phyloP scores from a whole-genome alignment of 2,888 invertebrate genomes.

The Phortica magna region DNA sequence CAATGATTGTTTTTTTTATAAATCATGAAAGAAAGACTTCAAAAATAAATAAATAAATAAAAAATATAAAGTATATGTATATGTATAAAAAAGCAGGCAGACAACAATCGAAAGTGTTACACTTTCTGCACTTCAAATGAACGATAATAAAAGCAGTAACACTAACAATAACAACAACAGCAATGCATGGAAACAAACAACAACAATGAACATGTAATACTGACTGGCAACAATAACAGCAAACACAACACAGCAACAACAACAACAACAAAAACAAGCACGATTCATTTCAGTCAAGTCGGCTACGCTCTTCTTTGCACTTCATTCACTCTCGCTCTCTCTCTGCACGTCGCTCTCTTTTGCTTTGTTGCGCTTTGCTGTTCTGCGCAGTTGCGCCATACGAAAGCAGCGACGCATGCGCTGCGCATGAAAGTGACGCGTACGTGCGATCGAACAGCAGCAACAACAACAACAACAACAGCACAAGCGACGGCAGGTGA shows the following conservation, averaged over 20 bases:
- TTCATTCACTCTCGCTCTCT: constrained; percentile 32
- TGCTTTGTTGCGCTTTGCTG: neutral
- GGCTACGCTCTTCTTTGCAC: constrained; percentile 25
- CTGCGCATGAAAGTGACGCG: constrained; percentile 52
- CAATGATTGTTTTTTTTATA: constrained; percentile 8
- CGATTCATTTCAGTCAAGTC: neutral
- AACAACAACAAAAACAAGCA: neutral
- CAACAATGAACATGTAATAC: constrained; percentile 29
- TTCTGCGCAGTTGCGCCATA: constrained; percentile 62
- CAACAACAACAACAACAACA: constrained; percentile 2
- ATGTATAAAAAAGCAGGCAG: constrained; percentile 43
- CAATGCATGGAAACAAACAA: constrained; percentile 27
- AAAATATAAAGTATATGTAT: constrained; percentile 39
- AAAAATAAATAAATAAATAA: constrained; percentile 35
- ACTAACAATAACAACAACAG: constrained; percentile 49
- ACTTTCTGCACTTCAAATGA: constrained; percentile 67
- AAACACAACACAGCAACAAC: neutral
- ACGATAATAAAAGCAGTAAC: constrained; percentile 46
- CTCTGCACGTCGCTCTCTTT: too few relatives aligned
- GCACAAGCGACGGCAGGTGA: neutral
- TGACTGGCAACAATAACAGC: neutral
- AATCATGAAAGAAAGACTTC: constrained; percentile 35
- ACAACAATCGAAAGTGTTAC: constrained; percentile 74
- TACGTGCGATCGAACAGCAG: constrained; percentile 51
- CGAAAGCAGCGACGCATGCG: constrained; percentile 27